A percentile compares a stretch with the other conserved stretches of the same genome.
phyloP scores from a whole-genome alignment of 2,888 invertebrate genomes.

The Nymphalis c-album region DNA sequence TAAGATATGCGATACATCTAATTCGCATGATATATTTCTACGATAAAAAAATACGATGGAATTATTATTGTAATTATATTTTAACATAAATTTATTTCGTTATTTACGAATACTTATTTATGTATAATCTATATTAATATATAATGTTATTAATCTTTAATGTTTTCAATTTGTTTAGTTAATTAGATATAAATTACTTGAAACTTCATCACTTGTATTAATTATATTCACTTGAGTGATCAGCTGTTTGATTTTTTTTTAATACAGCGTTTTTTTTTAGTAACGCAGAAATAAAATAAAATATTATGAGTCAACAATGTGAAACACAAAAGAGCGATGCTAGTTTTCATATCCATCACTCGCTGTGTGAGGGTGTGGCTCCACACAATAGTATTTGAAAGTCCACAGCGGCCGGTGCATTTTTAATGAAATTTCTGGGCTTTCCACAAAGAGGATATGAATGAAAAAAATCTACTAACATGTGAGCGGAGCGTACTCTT shows the following conservation, averaged over 20 bases:
- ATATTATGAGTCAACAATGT: constrained; percentile 5
- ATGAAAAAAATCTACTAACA: constrained; percentile 59
- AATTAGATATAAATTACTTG: too few species aligned
- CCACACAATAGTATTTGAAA: constrained; percentile 45
- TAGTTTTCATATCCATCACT: constrained; percentile 44
- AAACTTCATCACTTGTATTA: too few species aligned
- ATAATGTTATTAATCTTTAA: too few species aligned
- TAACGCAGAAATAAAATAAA: neutral
- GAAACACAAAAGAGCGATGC: constrained; percentile 26
- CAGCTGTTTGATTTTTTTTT: neutral
- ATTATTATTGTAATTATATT: too few species aligned
- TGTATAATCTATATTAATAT: too few species aligned
- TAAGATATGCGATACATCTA: neutral
- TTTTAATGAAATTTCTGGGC: constrained; percentile 73
- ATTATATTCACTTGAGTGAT: too few species aligned
- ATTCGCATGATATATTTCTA: neutral
- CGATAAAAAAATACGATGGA: too few species aligned
- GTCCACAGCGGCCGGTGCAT: constrained; percentile 49
- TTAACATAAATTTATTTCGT: too few species aligned
- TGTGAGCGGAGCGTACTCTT: constrained; percentile 39
- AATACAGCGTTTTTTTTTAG: too few species aligned
- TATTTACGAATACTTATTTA: too few species aligned
- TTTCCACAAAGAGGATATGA: constrained; percentile 67
- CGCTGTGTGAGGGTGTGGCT: constrained; percentile 41
- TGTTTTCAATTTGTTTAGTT: too few species aligned